Evolutionary conservation across 1,140 invertebrate genomes (phyloP), one percentile per base, ranked within the genome.

Genomic region (Cepaea nemoralis): DNA sequence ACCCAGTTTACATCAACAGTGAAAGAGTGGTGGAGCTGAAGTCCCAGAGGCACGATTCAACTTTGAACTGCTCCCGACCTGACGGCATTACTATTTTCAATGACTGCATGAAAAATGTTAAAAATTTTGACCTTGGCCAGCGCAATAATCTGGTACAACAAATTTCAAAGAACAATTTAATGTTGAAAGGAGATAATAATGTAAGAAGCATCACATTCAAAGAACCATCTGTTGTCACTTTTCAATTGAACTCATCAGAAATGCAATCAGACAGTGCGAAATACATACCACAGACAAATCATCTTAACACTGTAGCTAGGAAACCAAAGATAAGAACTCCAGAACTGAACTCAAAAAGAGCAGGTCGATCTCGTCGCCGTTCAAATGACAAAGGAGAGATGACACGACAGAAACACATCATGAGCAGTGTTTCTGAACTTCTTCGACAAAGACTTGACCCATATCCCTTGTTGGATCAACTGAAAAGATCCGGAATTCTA

Each of bases 401-500:
- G 27, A 85, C 87, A 35, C 76, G 87, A 59, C 89, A 90, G 75
- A 83, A 82, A 67, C 75, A 86, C 33, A 88, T 90, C 63, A 82
- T 89, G 59, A 87, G 87, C 80, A 88, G 86, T 83, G 77, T 86
- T 19, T 70, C 80, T 39, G 89, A 89, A 67, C 83, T 90, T 12
- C 70, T 90, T 24, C 86, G 87, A 81, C 89, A 90, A 74, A 83
- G 86, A 27, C 40, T 90, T 2, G 86, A 89, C 69, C 87, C 89
- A 6, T 85, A 83, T 63, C 81, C 84, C 10, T 69, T 90, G 24
- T 55, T 90, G 27, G 84, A 88, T 24, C 81, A 86, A 0, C 77
- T 90, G n/a, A 70, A 84, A 63, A 79, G 79, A 2, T 69, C 83
- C 14, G 75, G 84, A 12, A 82, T 90, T 0, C 80, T 90, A 22